Base-by-base conservation (phyloP, 2,797 vertebrate genomes). In the Enteromius trimaculatus region DNA sequence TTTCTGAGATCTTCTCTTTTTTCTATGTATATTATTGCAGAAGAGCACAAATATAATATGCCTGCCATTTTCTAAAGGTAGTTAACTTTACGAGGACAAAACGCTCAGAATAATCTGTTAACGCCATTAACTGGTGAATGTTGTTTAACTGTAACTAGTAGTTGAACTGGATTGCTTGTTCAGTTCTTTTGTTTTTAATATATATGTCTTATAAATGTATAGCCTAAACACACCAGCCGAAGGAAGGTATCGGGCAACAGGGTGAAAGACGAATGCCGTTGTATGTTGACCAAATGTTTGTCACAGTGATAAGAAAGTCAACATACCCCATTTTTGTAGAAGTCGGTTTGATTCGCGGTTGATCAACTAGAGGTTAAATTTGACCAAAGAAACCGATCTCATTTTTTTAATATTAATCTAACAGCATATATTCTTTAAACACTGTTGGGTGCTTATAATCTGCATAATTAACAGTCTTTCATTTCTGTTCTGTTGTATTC, bases 221-320 rank as follows among this genome's bases (percentile, higher is more conserved):
- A 51, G 23, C 47, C 72, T 82, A 44, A n/a, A 77, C 64, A 47
- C 49, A 77, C 49, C 81, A 77, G 49, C 26, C 19, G 17, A 47
- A 31, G 49, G 10, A 42, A 47, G 16, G 4, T 68, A 44, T 21
- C 0, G 17, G 23, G 3, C 0, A 6, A 64, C 72, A 44, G 47
- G 62, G 34, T 44, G 65, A 42, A 8, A 68, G 49, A 31, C 0
- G 4, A 42, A 44, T 37, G 31, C 44, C 9, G 16, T n/a, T 26
- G 42, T 74, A 37, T 65, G 60, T 75, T 82, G 80, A 76, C 42
- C 62, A 77, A 55, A 55, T 58, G 3, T 76, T 66, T 68, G 23
- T 64, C 80, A 51, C 17, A 13, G 2, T 23, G 21, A 53, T 8
- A 8, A 39, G 47, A 68, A 49, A 68, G 44, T 53, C 0, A 0